Percentiles rank a stretch among this genome's conserved stretches.
phyloP scores from a whole-genome alignment of 2,888 invertebrate species.

The Adelognathus sp. region DNA sequence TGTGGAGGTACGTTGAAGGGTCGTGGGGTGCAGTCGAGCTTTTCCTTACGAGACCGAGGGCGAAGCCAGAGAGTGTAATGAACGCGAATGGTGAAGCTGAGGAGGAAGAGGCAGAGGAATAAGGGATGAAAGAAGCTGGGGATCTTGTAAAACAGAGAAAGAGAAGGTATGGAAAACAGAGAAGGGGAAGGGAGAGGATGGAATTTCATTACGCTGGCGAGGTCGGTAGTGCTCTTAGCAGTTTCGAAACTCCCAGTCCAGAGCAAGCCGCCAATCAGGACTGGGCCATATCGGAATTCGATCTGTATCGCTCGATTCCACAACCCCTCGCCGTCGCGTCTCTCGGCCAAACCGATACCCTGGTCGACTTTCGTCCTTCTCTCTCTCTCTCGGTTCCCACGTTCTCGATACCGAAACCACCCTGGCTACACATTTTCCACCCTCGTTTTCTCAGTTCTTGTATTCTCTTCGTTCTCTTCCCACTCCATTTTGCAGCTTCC shows the following conservation, averaged over 20 bases:
- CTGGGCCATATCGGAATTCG: slow-evolving; percentile 72
- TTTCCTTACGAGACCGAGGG: slow-evolving; percentile 10
- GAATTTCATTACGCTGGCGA: slow-evolving; percentile 70
- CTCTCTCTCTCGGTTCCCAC: slow-evolving; percentile 30
- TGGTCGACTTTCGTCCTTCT: slow-evolving; percentile 29
- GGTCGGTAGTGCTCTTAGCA: slow-evolving; percentile 53
- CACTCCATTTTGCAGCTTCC: slow-evolving; percentile 16
- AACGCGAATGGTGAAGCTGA: slow-evolving; percentile 28
- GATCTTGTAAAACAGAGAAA: not conserved
- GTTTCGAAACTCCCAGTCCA: slow-evolving; percentile 50
- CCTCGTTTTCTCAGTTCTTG: slow-evolving; percentile 43
- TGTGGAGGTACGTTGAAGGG: not conserved
- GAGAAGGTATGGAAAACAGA: not conserved
- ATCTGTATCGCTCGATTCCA: slow-evolving; percentile 68
- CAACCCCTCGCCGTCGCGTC: slow-evolving; percentile 54
- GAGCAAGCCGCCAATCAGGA: slow-evolving; percentile 66
- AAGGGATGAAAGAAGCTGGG: not conserved
- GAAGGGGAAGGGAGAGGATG: slow-evolving; percentile 48
- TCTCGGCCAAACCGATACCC: slow-evolving; percentile 66
- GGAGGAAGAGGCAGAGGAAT: slow-evolving; percentile 29
- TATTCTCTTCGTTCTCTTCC: slow-evolving; percentile 14
- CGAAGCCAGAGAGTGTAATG: slow-evolving; percentile 26
- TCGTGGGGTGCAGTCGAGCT: slow-evolving; percentile 16
- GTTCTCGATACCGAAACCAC: slow-evolving; percentile 8
- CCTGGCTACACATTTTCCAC: slow-evolving; percentile 35